Percentiles rank a stretch among this genome's conserved stretches.
These are phyloP conservation scores for Spisula solida DNA, from an alignment of 2,888 invertebrate species.

Conservation along the genomic window DNA sequence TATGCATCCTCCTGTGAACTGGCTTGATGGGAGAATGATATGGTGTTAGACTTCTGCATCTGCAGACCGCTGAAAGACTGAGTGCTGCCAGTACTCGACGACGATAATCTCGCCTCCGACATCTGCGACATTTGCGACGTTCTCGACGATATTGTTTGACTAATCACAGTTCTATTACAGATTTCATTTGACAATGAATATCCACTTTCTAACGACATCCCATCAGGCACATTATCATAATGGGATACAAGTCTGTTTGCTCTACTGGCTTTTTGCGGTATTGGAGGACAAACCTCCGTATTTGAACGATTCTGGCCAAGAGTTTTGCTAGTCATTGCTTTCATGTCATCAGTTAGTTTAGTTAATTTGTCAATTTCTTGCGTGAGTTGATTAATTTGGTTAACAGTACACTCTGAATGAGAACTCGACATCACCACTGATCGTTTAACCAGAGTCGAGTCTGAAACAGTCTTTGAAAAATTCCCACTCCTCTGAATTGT, in stretches of 20 bases:
- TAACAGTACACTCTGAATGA: slow-evolving; percentile 77
- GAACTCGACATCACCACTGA: slow-evolving; percentile 69
- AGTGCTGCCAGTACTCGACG: slow-evolving; percentile 76
- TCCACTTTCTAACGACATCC: slow-evolving; percentile 40
- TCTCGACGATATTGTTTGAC: slow-evolving; percentile 73
- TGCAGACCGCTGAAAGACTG: slow-evolving; percentile 77
- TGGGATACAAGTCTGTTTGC: slow-evolving; percentile 91
- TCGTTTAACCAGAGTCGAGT: slow-evolving; percentile 70
- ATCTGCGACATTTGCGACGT: slow-evolving; percentile 64
- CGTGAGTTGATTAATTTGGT: slow-evolving; percentile 83
- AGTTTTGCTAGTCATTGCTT: slow-evolving; percentile 72
- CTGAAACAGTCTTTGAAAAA: slow-evolving; percentile 76
- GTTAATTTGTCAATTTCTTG: slow-evolving; percentile 82
- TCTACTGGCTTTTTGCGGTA: slow-evolving; percentile 91
- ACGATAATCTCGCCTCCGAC: slow-evolving; percentile 77
- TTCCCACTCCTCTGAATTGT: slow-evolving; percentile 61
- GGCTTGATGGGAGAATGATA: slow-evolving; percentile 77
- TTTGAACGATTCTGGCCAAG: slow-evolving; percentile 23
- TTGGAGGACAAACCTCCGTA: slow-evolving; percentile 88
- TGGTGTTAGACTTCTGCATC: slow-evolving; percentile 76
- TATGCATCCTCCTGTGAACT: slow-evolving; percentile 84
- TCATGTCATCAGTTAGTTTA: slow-evolving; percentile 81
- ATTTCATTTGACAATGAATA: slow-evolving; percentile 60
- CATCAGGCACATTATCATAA: slow-evolving; percentile 91
- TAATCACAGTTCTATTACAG: slow-evolving; percentile 68